Base-by-base conservation (phyloP, 2,113 vertebrate genomes). In the Calonectris borealis region DNA sequence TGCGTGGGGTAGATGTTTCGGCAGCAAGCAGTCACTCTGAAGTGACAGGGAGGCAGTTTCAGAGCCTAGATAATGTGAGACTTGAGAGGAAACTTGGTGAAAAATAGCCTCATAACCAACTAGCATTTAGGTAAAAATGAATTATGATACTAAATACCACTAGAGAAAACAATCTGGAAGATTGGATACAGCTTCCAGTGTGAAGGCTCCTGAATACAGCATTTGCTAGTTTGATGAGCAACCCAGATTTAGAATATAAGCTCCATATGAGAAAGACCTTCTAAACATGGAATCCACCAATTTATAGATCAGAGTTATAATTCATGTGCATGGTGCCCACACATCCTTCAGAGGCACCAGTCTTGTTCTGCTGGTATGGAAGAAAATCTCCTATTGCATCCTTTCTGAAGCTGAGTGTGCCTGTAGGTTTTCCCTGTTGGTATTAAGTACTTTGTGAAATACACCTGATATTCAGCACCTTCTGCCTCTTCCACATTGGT, bases 91-190 rank as follows among this genome's bases (percentile, higher is more conserved):
- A 83, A 57, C 16, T 25, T 62, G 26, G 18, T 88, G 84, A 52
- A 93, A 84, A 93, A 65, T 22, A 90, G 5, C 18, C 29, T 85
- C 42, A 48, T 64, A 88, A 78, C 26, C 49, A 66, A 25, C 19
- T 88, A 44, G 54, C 16, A 48, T 94, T 93, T 76, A 87, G 73
- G 38, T 65, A 60, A 93, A 94, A 93, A 80, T 91, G 7, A 79
- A 66, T 89, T 64, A 31, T 21, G 72, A 82, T 80, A 15, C 25
- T 68, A 70, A 46, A 13, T 94, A 38, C 62, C 40, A 48, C 27
- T 46, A 46, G 32, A 88, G 86, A 82, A 94, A 58, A 65, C 40
- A 61, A 8, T 32, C 54, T 48, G 27, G 17, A 72, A 90, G 71
- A 25, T 7, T 51, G n/a, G 15, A 20, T 88, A 16, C 36, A 58